Evolutionary conservation across 2,797 vertebrate species (phyloP).

Genomic region (Oreochromis mossambicus): DNA sequence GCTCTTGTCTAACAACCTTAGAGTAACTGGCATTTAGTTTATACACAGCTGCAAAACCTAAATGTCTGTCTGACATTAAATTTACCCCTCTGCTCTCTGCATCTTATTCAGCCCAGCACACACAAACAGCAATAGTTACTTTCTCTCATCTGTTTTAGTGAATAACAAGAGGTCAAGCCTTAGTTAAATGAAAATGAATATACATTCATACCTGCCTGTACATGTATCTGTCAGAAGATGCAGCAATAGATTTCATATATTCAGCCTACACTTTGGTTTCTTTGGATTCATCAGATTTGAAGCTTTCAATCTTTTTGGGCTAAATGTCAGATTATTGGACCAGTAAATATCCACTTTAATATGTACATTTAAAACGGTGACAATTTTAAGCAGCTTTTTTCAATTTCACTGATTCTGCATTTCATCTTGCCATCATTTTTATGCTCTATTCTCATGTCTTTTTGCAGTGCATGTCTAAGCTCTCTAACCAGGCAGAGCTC

Average conservation of each 20-base stretch:
- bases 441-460: conserved; percentile 7
- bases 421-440: not conserved
- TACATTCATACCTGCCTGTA: not conserved
- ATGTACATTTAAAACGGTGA: not conserved
- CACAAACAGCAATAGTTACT: not conserved
- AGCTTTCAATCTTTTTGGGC: not conserved
- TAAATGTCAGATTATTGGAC: not conserved
- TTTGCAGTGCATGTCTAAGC: conserved; percentile 26
- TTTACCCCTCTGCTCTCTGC: not conserved
- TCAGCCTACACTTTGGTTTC: not conserved
- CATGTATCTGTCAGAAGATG: not conserved
- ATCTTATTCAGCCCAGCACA: not conserved
- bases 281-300: not conserved
- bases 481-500: conserved; percentile 19
- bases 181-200: not conserved
- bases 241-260: not conserved
- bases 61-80: conserved; percentile 20
- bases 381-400: not conserved
- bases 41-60: conserved; percentile 1
- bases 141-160: not conserved
- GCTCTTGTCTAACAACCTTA: conserved; percentile 20
- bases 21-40: not conserved
- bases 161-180: not conserved
- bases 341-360: not conserved
- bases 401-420: not conserved